These are phyloP conservation scores for Lepidurus couesii DNA, from an alignment of 1,140 invertebrate species.

Conservation along the genomic window DNA sequence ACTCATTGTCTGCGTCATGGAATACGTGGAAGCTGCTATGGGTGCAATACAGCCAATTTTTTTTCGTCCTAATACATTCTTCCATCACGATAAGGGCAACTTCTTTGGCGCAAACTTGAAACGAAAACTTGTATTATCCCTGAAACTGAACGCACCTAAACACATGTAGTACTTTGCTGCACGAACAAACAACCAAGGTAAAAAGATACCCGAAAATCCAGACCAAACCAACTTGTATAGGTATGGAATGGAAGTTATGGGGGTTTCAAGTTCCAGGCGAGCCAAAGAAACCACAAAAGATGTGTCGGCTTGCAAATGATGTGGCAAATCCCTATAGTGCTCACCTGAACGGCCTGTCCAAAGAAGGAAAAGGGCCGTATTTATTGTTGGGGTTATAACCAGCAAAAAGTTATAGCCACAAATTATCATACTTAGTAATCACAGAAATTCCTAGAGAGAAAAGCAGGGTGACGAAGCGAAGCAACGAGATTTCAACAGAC, in stretches of 20 bases:
- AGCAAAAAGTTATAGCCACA: background rate
- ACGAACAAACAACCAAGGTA: no score
- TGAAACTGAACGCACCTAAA: no score
- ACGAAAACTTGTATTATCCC: no score
- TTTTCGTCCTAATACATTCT: background rate
- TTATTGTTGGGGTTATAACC: background rate
- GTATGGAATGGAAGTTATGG: background rate
- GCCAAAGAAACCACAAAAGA: conserved; percentile 7
- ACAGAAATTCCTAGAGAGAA: background rate
- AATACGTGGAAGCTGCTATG: background rate
- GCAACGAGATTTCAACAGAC: no score
- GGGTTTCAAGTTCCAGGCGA: background rate
- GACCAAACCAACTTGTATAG: background rate
- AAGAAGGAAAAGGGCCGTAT: background rate
- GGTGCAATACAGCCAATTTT: background rate
- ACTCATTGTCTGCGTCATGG: background rate
- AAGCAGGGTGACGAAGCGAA: background rate
- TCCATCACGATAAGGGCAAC: background rate
- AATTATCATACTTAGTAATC: conserved; percentile 7
- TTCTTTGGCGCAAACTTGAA: background rate
- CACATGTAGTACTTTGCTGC: no score
- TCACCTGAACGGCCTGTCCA: background rate
- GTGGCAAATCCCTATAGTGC: background rate
- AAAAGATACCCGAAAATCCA: background rate
- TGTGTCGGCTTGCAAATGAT: conserved; percentile 21